Conservation (phyloP, 2,113 vertebrate genomes). For the Heterotilapia buettikoferi region DNA sequence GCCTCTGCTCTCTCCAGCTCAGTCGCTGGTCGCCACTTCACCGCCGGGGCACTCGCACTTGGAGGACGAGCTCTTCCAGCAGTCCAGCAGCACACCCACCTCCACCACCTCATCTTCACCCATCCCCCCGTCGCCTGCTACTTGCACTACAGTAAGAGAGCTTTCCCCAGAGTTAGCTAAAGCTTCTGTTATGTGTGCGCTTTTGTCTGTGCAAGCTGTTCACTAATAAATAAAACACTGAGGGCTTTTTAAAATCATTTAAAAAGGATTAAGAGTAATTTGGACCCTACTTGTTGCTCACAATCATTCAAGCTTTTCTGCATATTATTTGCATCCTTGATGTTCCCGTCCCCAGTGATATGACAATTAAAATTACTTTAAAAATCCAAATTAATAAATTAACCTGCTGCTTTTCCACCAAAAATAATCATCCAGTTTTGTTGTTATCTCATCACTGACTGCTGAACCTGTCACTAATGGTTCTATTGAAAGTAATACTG, state of each 20-base stretch:
- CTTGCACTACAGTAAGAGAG: constrained; percentile 77
- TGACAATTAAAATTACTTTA: neutral
- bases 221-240: neutral
- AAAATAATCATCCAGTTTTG: neutral
- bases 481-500: neutral
- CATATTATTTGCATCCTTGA: neutral
- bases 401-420: neutral
- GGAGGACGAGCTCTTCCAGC: constrained; percentile 88
- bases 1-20: neutral
- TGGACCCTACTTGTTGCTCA: neutral
- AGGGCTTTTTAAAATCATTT: neutral
- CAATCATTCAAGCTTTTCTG: neutral
- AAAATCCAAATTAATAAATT: neutral
- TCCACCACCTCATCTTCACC: constrained; percentile 88
- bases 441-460: neutral
- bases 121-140: constrained; percentile 83
- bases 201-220: rapidly evolving
- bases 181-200: neutral
- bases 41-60: constrained; percentile 80
- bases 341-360: neutral
- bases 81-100: constrained; percentile 90
- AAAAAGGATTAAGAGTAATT: neutral
- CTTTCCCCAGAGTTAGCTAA: neutral
- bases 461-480: neutral
- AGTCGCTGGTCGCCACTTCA: constrained; percentile 83